Conservation (phyloP, 1,140 invertebrate species). For the Luehdorfia chinensis region DNA sequence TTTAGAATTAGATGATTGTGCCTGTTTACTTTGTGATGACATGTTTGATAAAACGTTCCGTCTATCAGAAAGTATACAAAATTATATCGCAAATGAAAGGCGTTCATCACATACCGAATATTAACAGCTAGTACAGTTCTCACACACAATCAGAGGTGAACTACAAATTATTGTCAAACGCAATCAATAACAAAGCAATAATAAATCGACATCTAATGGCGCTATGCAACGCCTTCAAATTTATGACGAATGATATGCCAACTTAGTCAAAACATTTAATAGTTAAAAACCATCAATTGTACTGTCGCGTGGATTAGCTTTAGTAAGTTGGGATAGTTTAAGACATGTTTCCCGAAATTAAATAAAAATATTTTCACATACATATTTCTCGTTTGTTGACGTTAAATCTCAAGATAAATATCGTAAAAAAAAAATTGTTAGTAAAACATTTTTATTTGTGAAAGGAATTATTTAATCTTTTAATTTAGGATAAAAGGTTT, state of each 20-base stretch:
- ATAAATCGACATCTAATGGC: constrained; percentile 56
- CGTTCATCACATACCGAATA: constrained; percentile 26
- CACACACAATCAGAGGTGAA: constrained; percentile 43
- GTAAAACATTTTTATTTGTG: no score
- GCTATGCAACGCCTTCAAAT: constrained; percentile 46
- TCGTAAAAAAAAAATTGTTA: no score
- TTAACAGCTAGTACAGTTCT: constrained; percentile 39
- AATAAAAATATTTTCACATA: no score
- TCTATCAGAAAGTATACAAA: background rate
- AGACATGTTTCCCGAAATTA: no score
- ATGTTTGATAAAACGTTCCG: no score
- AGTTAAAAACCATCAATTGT: constrained; percentile 2
- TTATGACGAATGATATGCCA: constrained; percentile 58
- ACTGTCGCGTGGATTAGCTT: background rate
- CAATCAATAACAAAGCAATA: constrained; percentile 53
- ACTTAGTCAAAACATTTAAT: constrained; percentile 36
- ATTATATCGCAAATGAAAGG: constrained; percentile 32
- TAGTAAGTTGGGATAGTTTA: no score
- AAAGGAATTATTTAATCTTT: no score
- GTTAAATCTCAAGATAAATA: no score
- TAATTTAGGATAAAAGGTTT: no score
- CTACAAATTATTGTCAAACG: constrained; percentile 56
- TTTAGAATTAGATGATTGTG: no score
- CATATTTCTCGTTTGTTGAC: no score
- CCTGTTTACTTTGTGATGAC: no score